Conservation (phyloP, 2,797 vertebrate species). For the Polyboroides typus region DNA sequence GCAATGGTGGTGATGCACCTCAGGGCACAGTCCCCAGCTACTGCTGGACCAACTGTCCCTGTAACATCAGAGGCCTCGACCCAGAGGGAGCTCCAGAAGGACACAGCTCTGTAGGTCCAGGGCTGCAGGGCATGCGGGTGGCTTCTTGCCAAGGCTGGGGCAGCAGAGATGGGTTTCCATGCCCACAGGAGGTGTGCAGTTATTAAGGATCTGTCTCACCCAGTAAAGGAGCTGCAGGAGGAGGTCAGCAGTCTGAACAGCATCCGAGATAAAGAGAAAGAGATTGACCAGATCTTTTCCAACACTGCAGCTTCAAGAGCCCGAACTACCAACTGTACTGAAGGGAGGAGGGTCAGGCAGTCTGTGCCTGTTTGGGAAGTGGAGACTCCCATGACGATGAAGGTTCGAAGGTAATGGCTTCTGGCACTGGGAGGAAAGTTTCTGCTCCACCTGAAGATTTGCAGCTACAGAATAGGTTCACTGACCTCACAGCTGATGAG, state of each 20-base stretch:
- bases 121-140: background rate
- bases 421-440: background rate
- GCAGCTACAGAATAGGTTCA: background rate
- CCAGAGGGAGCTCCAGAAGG: background rate
- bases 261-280: background rate
- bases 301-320: background rate
- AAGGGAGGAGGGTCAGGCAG: background rate
- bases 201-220: background rate
- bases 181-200: background rate
- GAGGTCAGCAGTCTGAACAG: background rate
- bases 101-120: background rate
- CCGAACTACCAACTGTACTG: background rate
- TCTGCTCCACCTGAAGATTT: background rate
- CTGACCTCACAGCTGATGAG: background rate
- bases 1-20: background rate
- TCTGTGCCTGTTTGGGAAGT: background rate
- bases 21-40: background rate
- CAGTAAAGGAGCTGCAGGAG: background rate
- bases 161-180: background rate
- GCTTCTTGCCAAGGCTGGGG: background rate
- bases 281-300: background rate
- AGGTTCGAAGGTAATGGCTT: background rate
- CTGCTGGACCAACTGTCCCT: background rate
- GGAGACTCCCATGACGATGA: background rate
- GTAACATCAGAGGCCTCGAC: background rate